These are phyloP conservation scores for Drosophila fungiperda DNA, from an alignment of 2,888 invertebrate species.

Conservation along the genomic window DNA sequence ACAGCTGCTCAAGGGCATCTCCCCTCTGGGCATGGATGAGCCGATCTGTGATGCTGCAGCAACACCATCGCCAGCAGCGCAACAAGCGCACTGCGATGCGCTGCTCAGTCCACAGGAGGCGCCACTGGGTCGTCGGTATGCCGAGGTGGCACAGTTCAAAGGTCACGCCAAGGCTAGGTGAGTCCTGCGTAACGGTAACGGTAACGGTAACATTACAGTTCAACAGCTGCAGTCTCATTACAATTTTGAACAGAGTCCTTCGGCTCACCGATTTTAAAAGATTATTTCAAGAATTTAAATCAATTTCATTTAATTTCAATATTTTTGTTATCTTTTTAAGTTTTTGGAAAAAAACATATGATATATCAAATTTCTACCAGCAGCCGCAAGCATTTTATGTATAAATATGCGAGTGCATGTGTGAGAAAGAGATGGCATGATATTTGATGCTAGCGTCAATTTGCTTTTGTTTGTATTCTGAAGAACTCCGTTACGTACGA, in stretches of 20 bases:
- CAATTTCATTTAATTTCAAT: background rate
- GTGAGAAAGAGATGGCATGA: too few relatives aligned
- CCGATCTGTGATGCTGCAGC: slow-evolving; percentile 15
- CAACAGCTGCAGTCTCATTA: background rate
- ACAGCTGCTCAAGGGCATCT: slow-evolving; percentile 59
- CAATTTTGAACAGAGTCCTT: background rate
- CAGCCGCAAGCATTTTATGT: too few relatives aligned
- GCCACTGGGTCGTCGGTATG: slow-evolving; percentile 85
- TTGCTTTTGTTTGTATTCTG: too few relatives aligned
- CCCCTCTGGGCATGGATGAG: slow-evolving; percentile 53
- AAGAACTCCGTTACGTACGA: too few relatives aligned
- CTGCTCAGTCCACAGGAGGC: slow-evolving; percentile 85
- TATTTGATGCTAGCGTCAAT: too few relatives aligned
- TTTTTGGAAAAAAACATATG: too few relatives aligned
- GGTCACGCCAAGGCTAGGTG: slow-evolving; percentile 76
- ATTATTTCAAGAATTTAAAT: background rate
- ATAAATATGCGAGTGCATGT: too few relatives aligned
- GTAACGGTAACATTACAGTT: background rate
- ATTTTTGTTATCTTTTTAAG: background rate
- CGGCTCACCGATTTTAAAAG: background rate
- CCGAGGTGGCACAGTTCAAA: slow-evolving; percentile 85
- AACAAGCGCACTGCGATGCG: slow-evolving; percentile 71
- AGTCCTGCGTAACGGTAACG: slow-evolving; percentile 40
- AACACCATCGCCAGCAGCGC: background rate
- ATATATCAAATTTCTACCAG: too few relatives aligned